Conservation (phyloP, 2,797 vertebrate genomes). For the Parauchenoglanis ngamensis region DNA sequence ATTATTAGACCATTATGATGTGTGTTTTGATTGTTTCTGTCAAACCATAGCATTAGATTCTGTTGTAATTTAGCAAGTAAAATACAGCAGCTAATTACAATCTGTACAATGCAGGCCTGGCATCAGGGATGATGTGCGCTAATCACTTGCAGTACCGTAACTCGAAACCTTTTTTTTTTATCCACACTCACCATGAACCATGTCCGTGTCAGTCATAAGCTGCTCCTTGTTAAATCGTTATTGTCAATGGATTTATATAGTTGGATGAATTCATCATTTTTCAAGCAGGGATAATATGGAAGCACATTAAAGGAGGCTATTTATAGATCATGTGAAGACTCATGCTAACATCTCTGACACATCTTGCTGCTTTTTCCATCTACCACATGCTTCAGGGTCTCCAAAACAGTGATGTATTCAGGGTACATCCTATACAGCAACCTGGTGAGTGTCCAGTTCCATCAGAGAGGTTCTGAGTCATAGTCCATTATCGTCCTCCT, state of each 20-base stretch:
- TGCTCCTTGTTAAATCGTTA: not conserved
- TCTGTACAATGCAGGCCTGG: not conserved
- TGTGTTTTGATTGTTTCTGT: constrained; percentile 51
- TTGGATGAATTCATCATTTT: not conserved
- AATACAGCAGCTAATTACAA: constrained; percentile 24
- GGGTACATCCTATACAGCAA: too few species aligned
- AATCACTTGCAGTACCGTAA: not conserved
- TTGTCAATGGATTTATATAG: not conserved
- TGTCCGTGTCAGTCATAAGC: not conserved
- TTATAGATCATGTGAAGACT: not conserved
- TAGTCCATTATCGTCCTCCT: not conserved
- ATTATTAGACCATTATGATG: constrained; percentile 35
- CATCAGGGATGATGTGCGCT: not conserved
- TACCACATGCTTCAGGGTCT: not conserved
- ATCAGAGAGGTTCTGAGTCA: not conserved
- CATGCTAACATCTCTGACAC: not conserved
- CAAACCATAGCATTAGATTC: constrained; percentile 24
- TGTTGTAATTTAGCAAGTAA: constrained; percentile 3
- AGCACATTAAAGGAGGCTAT: not conserved
- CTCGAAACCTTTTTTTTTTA: not conserved
- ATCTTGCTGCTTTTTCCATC: not conserved
- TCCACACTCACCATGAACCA: not conserved
- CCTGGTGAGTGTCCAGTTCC: not conserved
- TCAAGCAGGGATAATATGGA: not conserved
- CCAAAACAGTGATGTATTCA: not conserved